Base-by-base conservation (phyloP, 2,888 invertebrate genomes). In the Leucoptera coffeella region DNA sequence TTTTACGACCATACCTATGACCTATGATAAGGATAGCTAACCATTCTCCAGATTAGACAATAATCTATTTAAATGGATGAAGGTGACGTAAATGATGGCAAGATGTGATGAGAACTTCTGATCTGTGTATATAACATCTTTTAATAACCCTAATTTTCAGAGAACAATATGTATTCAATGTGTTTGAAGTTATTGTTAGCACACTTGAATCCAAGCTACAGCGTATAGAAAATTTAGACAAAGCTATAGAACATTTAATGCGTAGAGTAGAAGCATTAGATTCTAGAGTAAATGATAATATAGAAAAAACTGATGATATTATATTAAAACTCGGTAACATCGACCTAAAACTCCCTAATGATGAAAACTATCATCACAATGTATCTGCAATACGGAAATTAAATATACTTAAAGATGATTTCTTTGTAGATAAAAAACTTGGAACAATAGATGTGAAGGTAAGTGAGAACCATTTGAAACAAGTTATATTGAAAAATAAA, bases 131-230 rank as follows among this genome's bases (percentile, higher is more conserved):
- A n/a, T n/a, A n/a, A n/a, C n/a, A n/a, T n/a, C n/a, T n/a, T n/a
- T n/a, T n/a, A n/a, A n/a, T n/a, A n/a, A n/a, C n/a, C n/a, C n/a
- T n/a, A n/a, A n/a, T n/a, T 79, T 79, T 34, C 82, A 89, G 89
- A 59, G 89, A 89, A 57, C 86, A 88, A 55, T 88, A 89, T 54
- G 76, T 90, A 35, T 83, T 88, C 61, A 86, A 86, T 52, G 85
- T 91, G 29, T 90, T 91, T 61, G 90, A 90, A 59, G 87, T 88
- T 28, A 88, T 92, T 38, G 88, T 90, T 31, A 86, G 88, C 40
- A 90, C 89, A 14, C 60, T 90, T 40, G 90, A 91, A 54, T 85
- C 87, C 4, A 90, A 90, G 64, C 67, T 91, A 9, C 87, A 89
- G 50, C 74, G 89, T 38, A 88, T 91, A 47, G 90, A 90, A 46